Base-by-base conservation (phyloP, 2,113 vertebrate genomes). In the Pluvianellus socialis region DNA sequence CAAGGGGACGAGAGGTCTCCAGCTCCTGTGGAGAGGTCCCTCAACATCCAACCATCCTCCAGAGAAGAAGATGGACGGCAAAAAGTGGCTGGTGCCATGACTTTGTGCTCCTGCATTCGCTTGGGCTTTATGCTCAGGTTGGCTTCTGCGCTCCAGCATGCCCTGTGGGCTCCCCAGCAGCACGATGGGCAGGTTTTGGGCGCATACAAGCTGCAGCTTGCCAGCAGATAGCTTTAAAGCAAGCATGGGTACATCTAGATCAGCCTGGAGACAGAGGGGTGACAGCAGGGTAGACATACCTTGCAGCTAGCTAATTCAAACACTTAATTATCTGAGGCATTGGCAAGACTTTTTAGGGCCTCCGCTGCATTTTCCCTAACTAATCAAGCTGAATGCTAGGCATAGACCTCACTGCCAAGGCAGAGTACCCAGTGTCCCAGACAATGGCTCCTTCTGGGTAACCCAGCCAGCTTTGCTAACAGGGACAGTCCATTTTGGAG, bases 341-440 rank as follows among this genome's bases (percentile, higher is more conserved):
- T 95, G 92, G 92, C 84, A 90, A 88, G 79, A 79, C 23, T 35
- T 91, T 92, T 92, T 76, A 96, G 23, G 67, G 28, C 74, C 49
- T 85, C 23, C 27, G 30, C 22, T 80, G 70, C 33, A 79, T 95
- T 97, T 92, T 93, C 58, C 19, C 81, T 81, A 93, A 38, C 90
- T 95, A 95, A 94, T 97, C 79, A 97, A 92, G 75, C 77, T 93
- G 86, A 96, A 96, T 65, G 55, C 79, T 47, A 77, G 55, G 44
- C 73, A 79, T 0, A 77, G 73, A 58, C 77, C 49, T 90, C 73
- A 61, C 27, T 97, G 94, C 91, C 92, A 95, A 94, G 38, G 53
- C 76, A 90, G 49, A 92, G 83, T 55, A 96, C 81, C 6, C 1
- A 73, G 55, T 91, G 88, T 86, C 83, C 86, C 0, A 0, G 76